Evolutionary conservation across 2,797 vertebrate genomes (phyloP).

Genomic region (Gadopsis marmoratus): DNA sequence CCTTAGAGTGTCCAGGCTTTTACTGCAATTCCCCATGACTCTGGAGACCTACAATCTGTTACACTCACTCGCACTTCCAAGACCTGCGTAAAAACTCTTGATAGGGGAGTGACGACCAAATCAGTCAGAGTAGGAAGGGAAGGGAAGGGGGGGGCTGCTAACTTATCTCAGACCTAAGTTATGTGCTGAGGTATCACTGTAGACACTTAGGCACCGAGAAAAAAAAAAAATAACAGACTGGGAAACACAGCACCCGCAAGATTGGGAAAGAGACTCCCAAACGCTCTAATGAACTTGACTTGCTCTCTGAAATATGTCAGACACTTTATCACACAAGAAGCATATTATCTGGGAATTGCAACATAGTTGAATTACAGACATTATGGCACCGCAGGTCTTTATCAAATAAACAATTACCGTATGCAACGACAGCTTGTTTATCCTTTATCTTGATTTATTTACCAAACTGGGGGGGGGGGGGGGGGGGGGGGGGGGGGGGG

Average conservation of each 20-base stretch:
- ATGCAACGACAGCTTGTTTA: conserved; percentile 84
- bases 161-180: conserved; percentile 97
- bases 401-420: conserved; percentile 88
- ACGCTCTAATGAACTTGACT: conserved; percentile 91
- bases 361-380: conserved; percentile 91
- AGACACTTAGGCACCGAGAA: conserved; percentile 96
- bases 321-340: conserved; percentile 96
- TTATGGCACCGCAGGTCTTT: conserved; percentile 93
- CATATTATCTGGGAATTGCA: conserved; percentile 91
- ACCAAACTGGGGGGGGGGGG: conserved; percentile 49
- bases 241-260: conserved; percentile 81
- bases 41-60: neutral
- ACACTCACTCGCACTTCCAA: conserved; percentile 26
- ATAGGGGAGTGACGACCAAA: conserved; percentile 90
- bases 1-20: neutral
- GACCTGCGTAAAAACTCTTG: conserved; percentile 80
- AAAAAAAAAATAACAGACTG: conserved; percentile 65
- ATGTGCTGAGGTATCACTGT: conserved; percentile 97
- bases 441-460: conserved; percentile 86
- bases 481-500: conserved; percentile 80
- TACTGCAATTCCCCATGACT: conserved; percentile 6
- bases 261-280: conserved; percentile 84
- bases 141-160: conserved; percentile 78
- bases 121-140: conserved; percentile 79
- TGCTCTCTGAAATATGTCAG: conserved; percentile 90